Conservation (phyloP, 2,113 vertebrate genomes). For the Mesoclemmys tuberculata region DNA sequence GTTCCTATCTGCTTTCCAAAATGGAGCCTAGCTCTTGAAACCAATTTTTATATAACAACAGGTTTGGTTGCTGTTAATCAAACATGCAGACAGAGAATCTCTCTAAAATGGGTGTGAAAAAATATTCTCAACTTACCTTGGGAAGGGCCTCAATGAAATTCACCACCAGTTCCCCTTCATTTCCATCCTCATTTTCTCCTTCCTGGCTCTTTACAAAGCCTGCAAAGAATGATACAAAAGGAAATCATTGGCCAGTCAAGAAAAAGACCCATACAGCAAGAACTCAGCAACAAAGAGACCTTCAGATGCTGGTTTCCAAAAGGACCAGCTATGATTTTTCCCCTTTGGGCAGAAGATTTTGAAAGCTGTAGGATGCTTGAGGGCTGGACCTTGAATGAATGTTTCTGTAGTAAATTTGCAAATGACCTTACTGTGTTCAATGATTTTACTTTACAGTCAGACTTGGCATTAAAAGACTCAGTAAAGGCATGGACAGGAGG, state of each 20-base stretch:
- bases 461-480: conserved; percentile 57
- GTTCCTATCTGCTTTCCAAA: not conserved
- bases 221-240: conserved; percentile 59
- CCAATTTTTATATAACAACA: not conserved
- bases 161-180: conserved; percentile 89
- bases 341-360: conserved; percentile 1
- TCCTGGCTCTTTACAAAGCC: conserved; percentile 94
- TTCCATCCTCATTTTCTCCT: conserved; percentile 90
- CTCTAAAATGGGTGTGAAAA: not conserved
- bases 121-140: conserved; percentile 81
- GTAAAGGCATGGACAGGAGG: conserved; percentile 61
- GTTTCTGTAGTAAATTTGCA: conserved; percentile 33
- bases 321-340: not conserved
- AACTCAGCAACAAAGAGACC: not conserved
- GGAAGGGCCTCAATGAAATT: conserved; percentile 84
- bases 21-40: not conserved
- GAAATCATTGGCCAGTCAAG: not conserved
- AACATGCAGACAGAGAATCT: not conserved
- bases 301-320: not conserved
- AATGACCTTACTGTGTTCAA: conserved; percentile 47
- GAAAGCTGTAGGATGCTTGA: not conserved
- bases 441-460: conserved; percentile 59
- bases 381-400: conserved; percentile 5
- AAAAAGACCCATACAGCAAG: not conserved
- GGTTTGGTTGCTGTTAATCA: not conserved